Percentiles rank a stretch among this genome's conserved stretches.
phyloP scores from a whole-genome alignment of 1,140 invertebrate species.

The Drosophila teissieri region DNA sequence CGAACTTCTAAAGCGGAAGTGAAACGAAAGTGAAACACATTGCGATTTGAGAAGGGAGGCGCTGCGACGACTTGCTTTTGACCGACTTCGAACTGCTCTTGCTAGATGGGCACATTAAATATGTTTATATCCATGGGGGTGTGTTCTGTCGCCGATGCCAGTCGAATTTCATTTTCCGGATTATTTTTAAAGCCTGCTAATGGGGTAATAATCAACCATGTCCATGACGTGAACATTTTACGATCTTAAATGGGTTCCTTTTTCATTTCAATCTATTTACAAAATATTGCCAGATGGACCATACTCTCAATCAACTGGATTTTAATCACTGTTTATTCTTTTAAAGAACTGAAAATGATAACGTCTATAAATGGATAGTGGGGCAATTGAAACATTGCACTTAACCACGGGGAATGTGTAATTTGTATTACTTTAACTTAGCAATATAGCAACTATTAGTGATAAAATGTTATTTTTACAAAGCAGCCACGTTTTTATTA shows the following conservation, averaged over 20 bases:
- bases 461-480: too few species aligned
- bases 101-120: neutral
- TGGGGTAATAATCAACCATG: neutral
- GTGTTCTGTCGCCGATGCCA: neutral
- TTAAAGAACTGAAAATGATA: neutral
- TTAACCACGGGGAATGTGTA: too few species aligned
- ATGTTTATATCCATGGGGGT: constrained; percentile 1
- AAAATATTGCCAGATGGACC: constrained; percentile 2
- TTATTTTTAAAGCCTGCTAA: constrained; percentile 1
- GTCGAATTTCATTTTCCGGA: neutral
- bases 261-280: neutral
- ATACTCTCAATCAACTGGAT: too few species aligned
- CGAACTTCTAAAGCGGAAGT: constrained; percentile 54
- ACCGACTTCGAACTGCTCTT: constrained; percentile 37
- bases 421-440: too few species aligned
- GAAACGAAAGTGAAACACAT: constrained; percentile 56
- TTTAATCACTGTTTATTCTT: too few species aligned
- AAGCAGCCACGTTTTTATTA: too few species aligned
- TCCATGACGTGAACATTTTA: neutral
- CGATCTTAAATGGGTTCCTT: neutral
- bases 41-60: constrained; percentile 38
- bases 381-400: too few species aligned
- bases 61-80: neutral
- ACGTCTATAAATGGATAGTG: too few species aligned
- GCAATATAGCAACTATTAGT: too few species aligned